These are phyloP conservation scores for Tetramorium parvispinum DNA, from an alignment of 1,140 invertebrate genomes.

Conservation along the genomic window DNA sequence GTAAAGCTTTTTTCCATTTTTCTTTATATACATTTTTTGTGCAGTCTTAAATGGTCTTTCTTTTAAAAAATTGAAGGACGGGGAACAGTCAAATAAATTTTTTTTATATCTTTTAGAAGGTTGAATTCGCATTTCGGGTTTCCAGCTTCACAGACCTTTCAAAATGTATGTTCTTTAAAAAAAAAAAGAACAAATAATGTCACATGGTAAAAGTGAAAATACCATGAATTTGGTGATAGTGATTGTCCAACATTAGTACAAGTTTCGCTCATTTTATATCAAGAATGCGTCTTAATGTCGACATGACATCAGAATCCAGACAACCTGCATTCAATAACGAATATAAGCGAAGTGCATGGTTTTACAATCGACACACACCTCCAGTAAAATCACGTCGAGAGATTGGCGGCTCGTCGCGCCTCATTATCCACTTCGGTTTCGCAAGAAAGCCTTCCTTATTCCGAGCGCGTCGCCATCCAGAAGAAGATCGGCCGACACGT, in stretches of 20 bases:
- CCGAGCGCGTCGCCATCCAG: slow-evolving; percentile 37
- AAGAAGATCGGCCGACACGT: slow-evolving; percentile 60
- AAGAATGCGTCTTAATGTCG: background rate
- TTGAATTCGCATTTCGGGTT: too few relatives aligned
- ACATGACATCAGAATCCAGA: background rate
- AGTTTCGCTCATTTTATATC: background rate
- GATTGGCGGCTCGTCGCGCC: slow-evolving; percentile 43
- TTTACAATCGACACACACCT: slow-evolving; percentile 18
- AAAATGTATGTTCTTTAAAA: background rate
- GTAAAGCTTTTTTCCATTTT: background rate
- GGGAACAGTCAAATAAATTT: background rate
- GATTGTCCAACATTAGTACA: background rate
- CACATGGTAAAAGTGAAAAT: background rate
- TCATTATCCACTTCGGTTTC: slow-evolving; percentile 57
- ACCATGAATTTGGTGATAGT: background rate
- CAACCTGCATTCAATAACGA: background rate
- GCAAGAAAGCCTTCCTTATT: slow-evolving; percentile 61
- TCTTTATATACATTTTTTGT: background rate
- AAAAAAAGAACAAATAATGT: background rate
- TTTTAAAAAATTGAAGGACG: too few relatives aligned
- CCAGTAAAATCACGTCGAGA: slow-evolving; percentile 22
- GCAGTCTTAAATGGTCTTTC: background rate
- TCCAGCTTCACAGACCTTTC: background rate
- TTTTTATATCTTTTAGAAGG: background rate
- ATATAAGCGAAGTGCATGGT: background rate